A percentile compares a stretch with the other conserved stretches of the same genome.
Evolutionary conservation across 2,797 vertebrate species (phyloP).

Genomic region (Lophotriccus pileatus): DNA sequence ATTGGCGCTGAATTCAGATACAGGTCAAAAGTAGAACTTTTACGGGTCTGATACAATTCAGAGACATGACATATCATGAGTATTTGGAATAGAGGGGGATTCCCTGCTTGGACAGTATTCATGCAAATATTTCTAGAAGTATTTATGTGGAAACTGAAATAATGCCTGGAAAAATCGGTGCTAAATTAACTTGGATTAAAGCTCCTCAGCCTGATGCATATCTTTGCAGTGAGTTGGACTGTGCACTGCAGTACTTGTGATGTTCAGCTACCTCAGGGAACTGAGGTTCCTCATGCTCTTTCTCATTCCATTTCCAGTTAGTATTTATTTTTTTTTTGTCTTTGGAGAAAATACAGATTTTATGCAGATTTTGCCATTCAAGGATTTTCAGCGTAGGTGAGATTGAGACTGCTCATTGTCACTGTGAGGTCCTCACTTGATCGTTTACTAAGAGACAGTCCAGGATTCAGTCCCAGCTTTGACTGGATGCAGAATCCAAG

Average conservation of each 20-base stretch:
- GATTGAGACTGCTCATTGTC: neutral
- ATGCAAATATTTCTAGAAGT: neutral
- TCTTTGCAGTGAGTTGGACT: neutral
- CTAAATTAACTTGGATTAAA: neutral
- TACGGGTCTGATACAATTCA: neutral
- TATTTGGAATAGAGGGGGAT: neutral
- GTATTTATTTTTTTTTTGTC: neutral
- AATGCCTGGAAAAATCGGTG: neutral
- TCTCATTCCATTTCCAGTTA: neutral
- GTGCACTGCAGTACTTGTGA: neutral
- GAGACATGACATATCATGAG: neutral
- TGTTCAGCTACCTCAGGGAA: neutral
- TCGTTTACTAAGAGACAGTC: neutral
- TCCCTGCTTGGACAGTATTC: neutral
- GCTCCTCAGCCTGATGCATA: neutral
- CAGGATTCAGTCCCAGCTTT: neutral
- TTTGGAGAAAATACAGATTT: neutral
- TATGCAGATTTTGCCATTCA: neutral
- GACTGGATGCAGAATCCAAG: neutral
- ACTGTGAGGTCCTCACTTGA: neutral
- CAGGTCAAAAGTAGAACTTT: neutral
- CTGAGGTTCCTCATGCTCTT: neutral
- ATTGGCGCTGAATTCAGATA: neutral
- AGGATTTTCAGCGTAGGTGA: neutral
- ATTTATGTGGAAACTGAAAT: neutral